Base-by-base conservation (phyloP, 1,140 invertebrate genomes). In the Drosophila saltans region DNA sequence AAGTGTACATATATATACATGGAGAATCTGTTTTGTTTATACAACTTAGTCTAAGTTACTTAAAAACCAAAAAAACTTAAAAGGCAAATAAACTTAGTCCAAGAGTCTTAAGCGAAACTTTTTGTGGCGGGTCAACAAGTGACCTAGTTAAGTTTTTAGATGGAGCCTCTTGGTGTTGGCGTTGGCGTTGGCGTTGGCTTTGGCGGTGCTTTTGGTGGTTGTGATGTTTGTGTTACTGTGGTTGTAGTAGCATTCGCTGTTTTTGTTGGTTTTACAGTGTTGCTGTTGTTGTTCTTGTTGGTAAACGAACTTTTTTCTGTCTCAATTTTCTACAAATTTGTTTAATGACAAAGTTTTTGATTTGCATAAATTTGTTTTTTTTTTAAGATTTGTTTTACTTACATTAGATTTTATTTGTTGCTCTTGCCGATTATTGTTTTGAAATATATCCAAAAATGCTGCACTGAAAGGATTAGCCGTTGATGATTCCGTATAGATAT, bases 381-480 rank as follows among this genome's bases (percentile, higher is more conserved):
- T 57, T 76, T 64, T 30, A 64, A 48, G 41, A 36, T 48, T 5
- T 40, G 6, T 60, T 24, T 41, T 55, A 85, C 82, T 86, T 60
- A 86, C 82, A 59, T 4, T 28, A 45, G 26, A 4, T n/a, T 7
- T 8, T 1, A 28, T 8, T 2, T 40, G 63, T 0, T 64, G 9
- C 39, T 72, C 56, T 11, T 57, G 5, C 11, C 24, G 3, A 6
- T 28, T 16, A 11, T 2, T 66, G 10, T 48, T 24, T 7, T 71
- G 43, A 4, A 62, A 55, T 21, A 89, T 68, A 21, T 73, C 45
- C 28, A 52, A 45, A 2, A 91, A 73, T 6, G 69, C 78, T 3
- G 16, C 24, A 24, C 82, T 79, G 28, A 91, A 91, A 0, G 90
- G 90, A 70, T 91, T 91, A 0, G 26, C 33, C 1, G 43, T 68